Base-by-base conservation (phyloP, 2,113 vertebrate genomes). In the Grammomys surdaster region DNA sequence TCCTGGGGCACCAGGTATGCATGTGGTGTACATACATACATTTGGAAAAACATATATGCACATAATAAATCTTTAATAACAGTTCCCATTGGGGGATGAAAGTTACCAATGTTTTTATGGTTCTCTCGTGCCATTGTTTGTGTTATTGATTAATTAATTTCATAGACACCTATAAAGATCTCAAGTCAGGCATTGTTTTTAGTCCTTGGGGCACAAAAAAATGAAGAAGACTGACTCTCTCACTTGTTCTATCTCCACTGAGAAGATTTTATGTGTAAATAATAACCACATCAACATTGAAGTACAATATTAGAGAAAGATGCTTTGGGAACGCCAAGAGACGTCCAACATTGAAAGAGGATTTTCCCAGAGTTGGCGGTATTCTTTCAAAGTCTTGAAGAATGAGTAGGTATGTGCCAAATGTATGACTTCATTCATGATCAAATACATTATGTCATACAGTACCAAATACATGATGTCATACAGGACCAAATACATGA, bases 331-430 rank as follows among this genome's bases (percentile, higher is more conserved):
- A 36, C 20, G 17, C 69, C 24, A 56, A 58, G 70, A 89, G 72
- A 46, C 51, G 14, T 1, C 5, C n/a, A 40, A 31, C 48, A 8
- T 58, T 81, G 72, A 82, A 91, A 91, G 87, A 56, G 31, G 46
- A 56, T 33, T 51, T 95, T 81, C 88, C 81, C 54, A 43, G 89
- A 81, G 80, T n/a, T 56, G 51, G 87, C 58, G 89, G 77, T 88
- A 70, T 86, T 88, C 81, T 93, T 91, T 20, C 36, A 5, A 94
- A 95, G 75, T 77, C 91, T 33, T 73, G 46, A 88, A 88, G 91
- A 60, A 85, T 67, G 86, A 94, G 94, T 92, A 95, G 93, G 92
- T 81, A 91, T 56, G 6, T 92, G 82, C 72, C 93, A 72, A 63
- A 82, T 26, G n/a, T 19, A 54, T 17, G 76, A 78, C 51, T 28